Evolutionary conservation across 2,113 vertebrate species (phyloP).

Genomic region (Galeopterus variegatus): DNA sequence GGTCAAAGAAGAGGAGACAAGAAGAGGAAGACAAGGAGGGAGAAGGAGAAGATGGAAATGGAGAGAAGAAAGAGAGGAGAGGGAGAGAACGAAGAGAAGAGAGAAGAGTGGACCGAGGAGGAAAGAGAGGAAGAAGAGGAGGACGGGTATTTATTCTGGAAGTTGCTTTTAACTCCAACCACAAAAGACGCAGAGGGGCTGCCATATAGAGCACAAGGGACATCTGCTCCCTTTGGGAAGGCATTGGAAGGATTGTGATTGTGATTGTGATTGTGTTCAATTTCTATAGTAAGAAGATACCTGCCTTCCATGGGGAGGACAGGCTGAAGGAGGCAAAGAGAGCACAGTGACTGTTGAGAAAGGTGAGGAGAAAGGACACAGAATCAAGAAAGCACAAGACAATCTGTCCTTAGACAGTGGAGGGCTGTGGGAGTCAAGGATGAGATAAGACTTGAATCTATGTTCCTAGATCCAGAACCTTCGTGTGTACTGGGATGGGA

Average conservation of each 20-base stretch:
- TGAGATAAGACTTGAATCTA: background rate
- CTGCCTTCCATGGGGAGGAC: background rate
- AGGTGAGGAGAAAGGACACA: background rate
- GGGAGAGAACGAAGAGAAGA: background rate
- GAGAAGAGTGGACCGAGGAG: too few species aligned
- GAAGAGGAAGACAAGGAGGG: background rate
- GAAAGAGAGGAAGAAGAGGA: too few species aligned
- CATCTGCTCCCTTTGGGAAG: background rate
- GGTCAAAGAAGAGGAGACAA: background rate
- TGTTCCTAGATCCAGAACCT: background rate
- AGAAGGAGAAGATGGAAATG: background rate
- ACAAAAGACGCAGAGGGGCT: background rate
- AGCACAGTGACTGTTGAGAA: background rate
- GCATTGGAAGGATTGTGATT: too few species aligned
- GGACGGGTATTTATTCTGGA: too few species aligned
- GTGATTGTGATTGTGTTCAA: too few species aligned
- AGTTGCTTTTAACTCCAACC: background rate
- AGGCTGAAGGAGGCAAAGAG: background rate
- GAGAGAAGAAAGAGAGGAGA: background rate
- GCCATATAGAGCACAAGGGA: rapidly evolving
- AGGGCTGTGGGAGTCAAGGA: rapidly evolving
- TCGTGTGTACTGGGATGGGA: background rate
- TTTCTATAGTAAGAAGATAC: rapidly evolving
- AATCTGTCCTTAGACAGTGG: background rate
- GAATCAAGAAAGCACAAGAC: background rate